Conservation (phyloP, 2,797 vertebrate species). For the Channallabes apus region DNA sequence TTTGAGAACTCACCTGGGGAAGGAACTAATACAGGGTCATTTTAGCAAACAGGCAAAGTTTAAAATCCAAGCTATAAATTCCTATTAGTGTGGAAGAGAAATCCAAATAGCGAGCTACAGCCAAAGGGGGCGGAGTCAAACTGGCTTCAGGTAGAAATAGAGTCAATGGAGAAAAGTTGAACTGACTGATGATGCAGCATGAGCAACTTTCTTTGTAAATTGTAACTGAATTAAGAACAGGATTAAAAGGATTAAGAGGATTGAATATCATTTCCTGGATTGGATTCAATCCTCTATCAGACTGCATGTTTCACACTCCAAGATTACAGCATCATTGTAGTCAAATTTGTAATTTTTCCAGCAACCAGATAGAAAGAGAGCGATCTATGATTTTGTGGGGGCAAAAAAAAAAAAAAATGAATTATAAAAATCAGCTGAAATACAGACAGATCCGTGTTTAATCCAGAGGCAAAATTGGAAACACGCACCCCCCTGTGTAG, state of each 20-base stretch:
- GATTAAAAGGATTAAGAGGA: too few species aligned
- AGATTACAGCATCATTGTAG: not conserved
- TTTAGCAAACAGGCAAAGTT: not conserved
- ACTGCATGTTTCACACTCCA: not conserved
- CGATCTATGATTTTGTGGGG: not conserved
- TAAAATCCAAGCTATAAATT: not conserved
- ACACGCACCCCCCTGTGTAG: not conserved
- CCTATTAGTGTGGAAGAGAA: not conserved
- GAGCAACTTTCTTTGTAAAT: too few species aligned
- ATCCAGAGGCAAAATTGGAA: not conserved
- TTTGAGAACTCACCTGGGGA: conserved; percentile 35
- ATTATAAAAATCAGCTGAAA: too few species aligned
- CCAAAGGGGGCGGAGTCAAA: not conserved
- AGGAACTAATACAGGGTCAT: conserved; percentile 14
- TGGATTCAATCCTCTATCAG: not conserved
- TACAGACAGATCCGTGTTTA: not conserved
- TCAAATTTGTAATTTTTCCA: not conserved
- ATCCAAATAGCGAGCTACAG: not conserved
- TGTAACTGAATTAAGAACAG: too few species aligned
- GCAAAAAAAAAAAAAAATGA: not conserved
- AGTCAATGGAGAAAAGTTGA: not conserved
- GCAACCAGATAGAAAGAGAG: not conserved
- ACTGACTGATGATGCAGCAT: not conserved
- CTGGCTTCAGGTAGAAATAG: not conserved
- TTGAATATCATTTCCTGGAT: not conserved